Evolutionary conservation across 2,113 vertebrate species (phyloP).

Genomic region (Etheostoma spectabile): DNA sequence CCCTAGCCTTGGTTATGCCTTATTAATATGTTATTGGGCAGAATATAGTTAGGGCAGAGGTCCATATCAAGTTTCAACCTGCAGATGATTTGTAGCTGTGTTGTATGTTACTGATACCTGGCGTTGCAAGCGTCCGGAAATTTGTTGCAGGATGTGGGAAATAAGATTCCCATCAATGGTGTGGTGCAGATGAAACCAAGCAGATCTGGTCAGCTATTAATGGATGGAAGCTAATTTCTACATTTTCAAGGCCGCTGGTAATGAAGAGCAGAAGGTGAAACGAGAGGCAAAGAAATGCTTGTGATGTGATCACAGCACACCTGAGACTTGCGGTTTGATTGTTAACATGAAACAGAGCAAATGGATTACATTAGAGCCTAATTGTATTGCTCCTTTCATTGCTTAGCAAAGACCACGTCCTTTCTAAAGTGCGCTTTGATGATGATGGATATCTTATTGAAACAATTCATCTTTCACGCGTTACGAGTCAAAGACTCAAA

Average conservation of each 20-base stretch:
- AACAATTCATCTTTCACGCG: constrained; percentile 38
- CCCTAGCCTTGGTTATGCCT: constrained; percentile 59
- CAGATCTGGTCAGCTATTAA: constrained; percentile 50
- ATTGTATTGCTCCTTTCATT: constrained; percentile 42
- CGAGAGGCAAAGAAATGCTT: constrained; percentile 6
- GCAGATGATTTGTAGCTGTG: constrained; percentile 75
- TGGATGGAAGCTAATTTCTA: constrained; percentile 44
- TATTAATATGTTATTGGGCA: constrained; percentile 77
- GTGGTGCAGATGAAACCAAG: constrained; percentile 57
- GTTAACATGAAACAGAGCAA: constrained; percentile 53
- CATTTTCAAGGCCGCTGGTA: constrained; percentile 35
- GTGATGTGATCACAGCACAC: constrained; percentile 48
- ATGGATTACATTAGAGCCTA: constrained; percentile 61
- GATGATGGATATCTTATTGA: constrained; percentile 55
- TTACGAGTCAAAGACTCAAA: constrained; percentile 25
- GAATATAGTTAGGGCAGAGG: constrained; percentile 70
- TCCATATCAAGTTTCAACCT: constrained; percentile 75
- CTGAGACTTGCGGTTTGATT: constrained; percentile 50
- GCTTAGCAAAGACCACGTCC: constrained; percentile 18
- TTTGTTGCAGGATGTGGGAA: constrained; percentile 75
- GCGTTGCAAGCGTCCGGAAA: constrained; percentile 70
- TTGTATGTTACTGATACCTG: constrained; percentile 80
- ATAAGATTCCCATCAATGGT: constrained; percentile 70
- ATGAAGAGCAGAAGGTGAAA: constrained; percentile 43
- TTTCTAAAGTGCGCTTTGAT: constrained; percentile 57